A percentile compares a stretch with the other conserved stretches of the same genome.
These are phyloP conservation scores for Frankliniella fusca DNA, from an alignment of 2,888 invertebrate species.

Conservation along the genomic window DNA sequence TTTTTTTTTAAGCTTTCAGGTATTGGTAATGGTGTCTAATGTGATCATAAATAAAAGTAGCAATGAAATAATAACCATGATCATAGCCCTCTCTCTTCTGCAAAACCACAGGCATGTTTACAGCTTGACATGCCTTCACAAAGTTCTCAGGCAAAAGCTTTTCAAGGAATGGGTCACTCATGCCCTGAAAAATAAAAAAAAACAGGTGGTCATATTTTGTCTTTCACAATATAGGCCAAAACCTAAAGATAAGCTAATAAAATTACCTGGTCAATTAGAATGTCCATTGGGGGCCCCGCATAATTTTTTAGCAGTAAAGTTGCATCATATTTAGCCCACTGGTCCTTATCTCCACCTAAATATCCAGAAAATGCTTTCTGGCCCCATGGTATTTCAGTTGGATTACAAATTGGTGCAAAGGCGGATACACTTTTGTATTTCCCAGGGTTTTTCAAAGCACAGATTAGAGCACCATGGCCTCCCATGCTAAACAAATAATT, in stretches of 20 bases:
- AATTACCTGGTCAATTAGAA: conserved; percentile 84
- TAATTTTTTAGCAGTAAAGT: conserved; percentile 76
- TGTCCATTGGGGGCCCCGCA: conserved; percentile 72
- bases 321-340: conserved; percentile 85
- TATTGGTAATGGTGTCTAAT: conserved; percentile 81
- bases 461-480: conserved; percentile 91
- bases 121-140: conserved; percentile 63
- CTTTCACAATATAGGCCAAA: not conserved
- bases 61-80: conserved; percentile 90
- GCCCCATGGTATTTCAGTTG: conserved; percentile 81
- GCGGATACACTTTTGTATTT: conserved; percentile 84
- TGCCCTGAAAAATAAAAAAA: not conserved
- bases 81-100: conserved; percentile 83
- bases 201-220: not conserved
- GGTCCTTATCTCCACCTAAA: conserved; percentile 54
- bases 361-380: conserved; percentile 78
- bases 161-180: conserved; percentile 68
- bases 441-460: conserved; percentile 85
- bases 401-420: conserved; percentile 93
- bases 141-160: conserved; percentile 84
- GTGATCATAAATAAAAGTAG: conserved; percentile 89
- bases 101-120: conserved; percentile 63
- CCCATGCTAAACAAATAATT: conserved; percentile 75
- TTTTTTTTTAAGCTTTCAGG: conserved; percentile 50
- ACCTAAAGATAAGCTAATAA: not conserved